These are phyloP conservation scores for Hyperoplus immaculatus DNA, from an alignment of 2,797 vertebrate genomes.

Conservation along the genomic window DNA sequence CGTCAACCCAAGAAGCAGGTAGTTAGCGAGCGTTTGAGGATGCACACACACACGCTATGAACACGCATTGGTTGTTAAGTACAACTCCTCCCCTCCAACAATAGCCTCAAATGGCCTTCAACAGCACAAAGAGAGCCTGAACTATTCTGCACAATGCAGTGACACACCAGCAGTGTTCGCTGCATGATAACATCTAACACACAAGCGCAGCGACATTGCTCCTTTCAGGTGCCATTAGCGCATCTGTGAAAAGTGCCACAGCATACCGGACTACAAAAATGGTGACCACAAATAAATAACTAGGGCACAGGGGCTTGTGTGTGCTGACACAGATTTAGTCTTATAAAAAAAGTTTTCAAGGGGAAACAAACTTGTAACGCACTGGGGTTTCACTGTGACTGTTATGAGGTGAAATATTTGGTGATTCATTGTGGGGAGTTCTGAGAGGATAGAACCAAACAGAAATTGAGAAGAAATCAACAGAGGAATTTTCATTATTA, in stretches of 20 bases:
- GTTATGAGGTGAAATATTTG: not conserved
- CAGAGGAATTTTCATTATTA: not conserved
- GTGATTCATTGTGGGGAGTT: not conserved
- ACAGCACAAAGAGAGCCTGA: conserved; percentile 46
- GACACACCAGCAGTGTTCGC: conserved; percentile 30
- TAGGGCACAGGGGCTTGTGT: conserved; percentile 4
- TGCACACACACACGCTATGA: conserved; percentile 15
- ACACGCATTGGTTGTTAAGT: not conserved
- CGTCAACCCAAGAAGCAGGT: conserved; percentile 21
- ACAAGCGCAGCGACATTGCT: conserved; percentile 11
- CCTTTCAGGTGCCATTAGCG: not conserved
- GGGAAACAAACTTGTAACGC: not conserved
- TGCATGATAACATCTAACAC: conserved; percentile 30
- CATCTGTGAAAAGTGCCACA: not conserved
- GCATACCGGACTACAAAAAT: conserved; percentile 15
- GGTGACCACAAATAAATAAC: conserved; percentile 13
- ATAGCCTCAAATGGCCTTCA: conserved; percentile 54
- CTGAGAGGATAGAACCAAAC: too few species aligned
- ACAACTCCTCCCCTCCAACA: conserved; percentile 36
- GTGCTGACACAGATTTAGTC: conserved; percentile 10
- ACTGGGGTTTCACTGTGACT: not conserved
- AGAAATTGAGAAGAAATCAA: not conserved
- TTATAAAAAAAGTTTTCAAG: not conserved
- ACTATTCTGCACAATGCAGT: conserved; percentile 42
- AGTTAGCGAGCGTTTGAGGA: conserved; percentile 40